phyloP scores from a whole-genome alignment of 2,113 vertebrate genomes.

The Otocyon megalotis region DNA sequence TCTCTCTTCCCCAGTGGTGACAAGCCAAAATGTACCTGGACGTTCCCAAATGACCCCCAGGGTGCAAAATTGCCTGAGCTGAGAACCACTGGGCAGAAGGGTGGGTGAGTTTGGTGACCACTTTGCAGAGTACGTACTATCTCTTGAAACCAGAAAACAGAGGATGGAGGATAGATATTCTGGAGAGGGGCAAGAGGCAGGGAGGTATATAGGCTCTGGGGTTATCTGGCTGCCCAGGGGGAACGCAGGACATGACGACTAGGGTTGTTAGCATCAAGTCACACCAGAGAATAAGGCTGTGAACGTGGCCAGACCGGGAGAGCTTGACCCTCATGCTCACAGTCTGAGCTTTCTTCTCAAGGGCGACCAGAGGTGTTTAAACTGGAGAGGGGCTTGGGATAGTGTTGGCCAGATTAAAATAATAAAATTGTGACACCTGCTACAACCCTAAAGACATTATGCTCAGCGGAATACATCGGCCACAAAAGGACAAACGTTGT shows the following conservation, averaged over 20 bases:
- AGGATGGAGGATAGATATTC: neutral
- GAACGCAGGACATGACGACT: neutral
- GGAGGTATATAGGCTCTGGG: neutral
- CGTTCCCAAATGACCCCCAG: neutral
- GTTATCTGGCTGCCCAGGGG: too few relatives aligned
- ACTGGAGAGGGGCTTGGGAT: too few relatives aligned
- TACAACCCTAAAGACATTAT: neutral
- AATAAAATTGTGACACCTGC: neutral
- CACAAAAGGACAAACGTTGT: neutral
- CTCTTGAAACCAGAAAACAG: neutral
- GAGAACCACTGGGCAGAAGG: neutral
- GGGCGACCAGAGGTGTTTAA: too few relatives aligned
- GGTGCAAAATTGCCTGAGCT: neutral
- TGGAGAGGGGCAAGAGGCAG: neutral
- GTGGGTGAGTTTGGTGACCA: fast-evolving
- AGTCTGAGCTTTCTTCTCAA: neutral
- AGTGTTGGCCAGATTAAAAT: neutral
- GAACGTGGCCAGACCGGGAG: too few relatives aligned
- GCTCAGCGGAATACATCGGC: neutral
- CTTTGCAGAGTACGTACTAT: neutral
- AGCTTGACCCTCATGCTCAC: too few relatives aligned
- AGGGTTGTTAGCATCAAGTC: neutral
- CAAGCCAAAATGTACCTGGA: neutral
- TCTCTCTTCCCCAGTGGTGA: too few relatives aligned
- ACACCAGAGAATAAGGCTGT: neutral